Conservation (phyloP, 2,888 invertebrate genomes). For the Papilio protenor region DNA sequence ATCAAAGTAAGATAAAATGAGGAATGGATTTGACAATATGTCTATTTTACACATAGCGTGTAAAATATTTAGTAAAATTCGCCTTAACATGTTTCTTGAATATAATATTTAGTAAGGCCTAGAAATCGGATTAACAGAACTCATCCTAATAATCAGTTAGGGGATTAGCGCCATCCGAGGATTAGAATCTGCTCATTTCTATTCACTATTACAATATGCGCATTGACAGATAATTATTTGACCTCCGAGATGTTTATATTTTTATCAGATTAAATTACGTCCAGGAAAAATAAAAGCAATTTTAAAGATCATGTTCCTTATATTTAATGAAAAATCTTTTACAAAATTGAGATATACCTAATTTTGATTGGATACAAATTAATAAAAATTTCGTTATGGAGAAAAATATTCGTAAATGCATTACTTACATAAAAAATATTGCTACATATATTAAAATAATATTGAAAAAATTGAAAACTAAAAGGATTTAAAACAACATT, state of each 20-base stretch:
- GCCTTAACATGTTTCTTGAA: background rate
- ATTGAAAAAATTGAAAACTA: constrained; percentile 48
- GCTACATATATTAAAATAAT: constrained; percentile 53
- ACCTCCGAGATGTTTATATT: background rate
- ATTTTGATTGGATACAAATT: constrained; percentile 62
- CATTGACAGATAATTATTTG: background rate
- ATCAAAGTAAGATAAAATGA: too few species aligned
- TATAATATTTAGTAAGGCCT: background rate
- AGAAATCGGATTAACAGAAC: background rate
- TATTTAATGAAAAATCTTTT: constrained; percentile 79
- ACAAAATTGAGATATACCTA: constrained; percentile 77
- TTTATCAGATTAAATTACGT: background rate
- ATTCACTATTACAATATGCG: background rate
- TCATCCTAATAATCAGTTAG: background rate
- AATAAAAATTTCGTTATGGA: constrained; percentile 59
- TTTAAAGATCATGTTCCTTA: constrained; percentile 60
- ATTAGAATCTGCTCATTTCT: background rate
- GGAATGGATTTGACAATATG: too few species aligned
- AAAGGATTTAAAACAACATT: constrained; percentile 49
- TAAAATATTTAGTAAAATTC: background rate
- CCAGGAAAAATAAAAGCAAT: constrained; percentile 42
- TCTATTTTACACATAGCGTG: too few species aligned
- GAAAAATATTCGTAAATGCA: constrained; percentile 67
- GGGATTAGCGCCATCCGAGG: background rate
- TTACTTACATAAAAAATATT: constrained; percentile 63